Evolutionary conservation across 2,888 invertebrate genomes (phyloP), one percentile per base, ranked within the genome.

Genomic region (Phyllotreta cruciferae): DNA sequence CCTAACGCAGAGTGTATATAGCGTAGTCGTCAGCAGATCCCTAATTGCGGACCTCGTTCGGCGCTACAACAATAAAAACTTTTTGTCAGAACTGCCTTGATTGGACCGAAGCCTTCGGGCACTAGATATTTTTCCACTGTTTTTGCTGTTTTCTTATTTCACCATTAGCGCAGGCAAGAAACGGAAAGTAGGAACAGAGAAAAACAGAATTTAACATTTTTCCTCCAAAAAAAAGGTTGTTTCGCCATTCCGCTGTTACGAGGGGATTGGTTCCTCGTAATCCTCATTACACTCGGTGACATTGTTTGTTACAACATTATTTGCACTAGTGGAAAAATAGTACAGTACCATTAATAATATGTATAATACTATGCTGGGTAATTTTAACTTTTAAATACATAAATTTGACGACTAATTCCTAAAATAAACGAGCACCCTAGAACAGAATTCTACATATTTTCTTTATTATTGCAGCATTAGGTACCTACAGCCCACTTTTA

Each of bases 1-100:
- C 66, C 66, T 62, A 65, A 62, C 63, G 47, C 69, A 68, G 67
- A 62, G 64, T 60, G n/a, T n/a, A n/a, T n/a, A 67, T 67, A 67
- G 62, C 66, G 69, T 70, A 37, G 54, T 63, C 38, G 58, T 63
- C 63, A 60, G 63, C 71, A 67, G 64, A 67, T 64, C 69, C 70
- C 69, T 72, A 70, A 73, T 73, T 73, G 71, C 69, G 68, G 67
- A 67, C 70, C 68, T 72, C 71, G 70, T 71, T 72, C 69, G 66
- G 64, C 67, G 70, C 72, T 70, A 69, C 71, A 74, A 74, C 75
- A 75, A 74, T 74, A 73, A 75, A 74, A 74, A 75, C 68, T 73
- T 70, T 73, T 71, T 73, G 70, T 71, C 65, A 56, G 71, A 69
- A 70, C 71, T 71, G 72, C 71, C 74, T 73, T 75, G 75, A 75